phyloP scores from a whole-genome alignment of 2,113 vertebrate genomes.

The Cacatua alba region DNA sequence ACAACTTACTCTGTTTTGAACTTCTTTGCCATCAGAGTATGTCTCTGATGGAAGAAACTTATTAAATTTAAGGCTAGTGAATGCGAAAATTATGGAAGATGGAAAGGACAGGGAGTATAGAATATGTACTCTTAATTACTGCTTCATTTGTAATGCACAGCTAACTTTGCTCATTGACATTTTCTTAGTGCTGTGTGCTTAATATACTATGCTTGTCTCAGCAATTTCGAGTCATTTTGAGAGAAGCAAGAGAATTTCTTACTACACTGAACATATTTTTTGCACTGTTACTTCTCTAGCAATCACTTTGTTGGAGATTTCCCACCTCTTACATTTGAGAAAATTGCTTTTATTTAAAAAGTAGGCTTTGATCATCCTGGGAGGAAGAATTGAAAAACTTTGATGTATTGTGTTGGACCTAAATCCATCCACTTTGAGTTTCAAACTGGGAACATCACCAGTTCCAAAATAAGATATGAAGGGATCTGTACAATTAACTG shows the following conservation, averaged over 20 bases:
- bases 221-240: background rate
- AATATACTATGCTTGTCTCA: background rate
- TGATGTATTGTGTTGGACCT: background rate
- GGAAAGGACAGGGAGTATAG: background rate
- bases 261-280: background rate
- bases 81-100: background rate
- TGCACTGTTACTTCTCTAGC: background rate
- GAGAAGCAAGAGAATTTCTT: background rate
- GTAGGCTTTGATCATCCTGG: background rate
- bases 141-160: background rate
- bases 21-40: background rate
- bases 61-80: background rate
- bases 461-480: background rate
- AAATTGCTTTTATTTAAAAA: background rate
- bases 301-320: background rate
- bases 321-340: background rate
- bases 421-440: background rate
- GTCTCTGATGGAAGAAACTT: background rate
- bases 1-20: background rate
- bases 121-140: background rate
- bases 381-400: background rate
- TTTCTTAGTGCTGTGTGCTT: background rate
- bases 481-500: background rate
- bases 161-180: background rate
- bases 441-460: background rate